These are phyloP conservation scores for Melanotaenia pygmaea DNA, from an alignment of 2,797 vertebrate genomes.

Conservation along the genomic window DNA sequence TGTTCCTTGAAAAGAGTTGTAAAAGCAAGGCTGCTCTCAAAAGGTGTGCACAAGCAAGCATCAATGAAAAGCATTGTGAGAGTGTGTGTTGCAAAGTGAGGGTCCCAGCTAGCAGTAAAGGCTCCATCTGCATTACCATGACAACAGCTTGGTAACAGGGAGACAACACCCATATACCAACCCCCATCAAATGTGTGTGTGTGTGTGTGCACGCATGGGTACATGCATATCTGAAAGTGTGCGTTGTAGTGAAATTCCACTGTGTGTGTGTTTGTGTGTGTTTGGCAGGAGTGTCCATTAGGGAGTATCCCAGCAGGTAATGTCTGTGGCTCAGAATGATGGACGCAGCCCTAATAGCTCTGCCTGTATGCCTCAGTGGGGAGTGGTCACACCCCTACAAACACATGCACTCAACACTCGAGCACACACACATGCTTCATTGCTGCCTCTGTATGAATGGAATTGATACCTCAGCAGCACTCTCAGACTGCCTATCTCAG, in stretches of 20 bases:
- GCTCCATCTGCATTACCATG: slow-evolving; percentile 82
- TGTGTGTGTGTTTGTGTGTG: slow-evolving; percentile 15
- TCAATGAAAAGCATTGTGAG: slow-evolving; percentile 31
- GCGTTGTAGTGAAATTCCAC: slow-evolving; percentile 52
- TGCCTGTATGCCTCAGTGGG: slow-evolving; percentile 57
- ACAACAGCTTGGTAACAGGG: slow-evolving; percentile 78
- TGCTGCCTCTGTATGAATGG: slow-evolving; percentile 88
- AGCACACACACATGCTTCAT: slow-evolving; percentile 22
- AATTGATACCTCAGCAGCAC: slow-evolving; percentile 86
- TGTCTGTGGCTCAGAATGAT: slow-evolving; percentile 65
- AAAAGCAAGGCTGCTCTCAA: slow-evolving; percentile 46
- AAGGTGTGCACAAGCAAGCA: slow-evolving; percentile 37
- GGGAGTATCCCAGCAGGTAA: slow-evolving; percentile 70
- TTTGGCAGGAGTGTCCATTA: slow-evolving; percentile 53
- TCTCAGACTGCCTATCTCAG: slow-evolving; percentile 84
- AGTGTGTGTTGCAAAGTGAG: slow-evolving; percentile 44
- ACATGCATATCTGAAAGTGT: slow-evolving; percentile 67
- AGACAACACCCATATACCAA: slow-evolving; percentile 81
- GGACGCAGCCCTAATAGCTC: slow-evolving; percentile 63
- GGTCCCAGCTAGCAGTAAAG: slow-evolving; percentile 69
- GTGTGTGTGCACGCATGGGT: slow-evolving; percentile 60
- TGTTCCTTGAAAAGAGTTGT: slow-evolving; percentile 48
- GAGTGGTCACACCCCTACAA: slow-evolving; percentile 50
- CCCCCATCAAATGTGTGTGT: slow-evolving; percentile 71
- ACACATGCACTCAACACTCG: slow-evolving; percentile 1